phyloP scores from a whole-genome alignment of 1,140 invertebrate genomes.

The Sarcophaga peregrina region DNA sequence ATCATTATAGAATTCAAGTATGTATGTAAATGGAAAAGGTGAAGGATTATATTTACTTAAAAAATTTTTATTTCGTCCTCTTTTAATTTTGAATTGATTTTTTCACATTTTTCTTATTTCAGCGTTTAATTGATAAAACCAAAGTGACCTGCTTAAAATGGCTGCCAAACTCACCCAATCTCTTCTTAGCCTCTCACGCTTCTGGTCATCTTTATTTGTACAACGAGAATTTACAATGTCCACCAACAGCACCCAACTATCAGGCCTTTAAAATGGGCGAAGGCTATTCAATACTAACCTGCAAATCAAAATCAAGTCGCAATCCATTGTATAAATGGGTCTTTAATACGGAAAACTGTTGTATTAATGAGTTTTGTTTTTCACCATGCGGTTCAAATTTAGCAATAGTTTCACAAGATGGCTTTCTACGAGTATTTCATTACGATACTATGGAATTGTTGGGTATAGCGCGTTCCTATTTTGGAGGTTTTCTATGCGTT shows the following conservation, averaged over 20 bases:
- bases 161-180: slow-evolving; percentile 92
- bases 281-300: slow-evolving; percentile 92
- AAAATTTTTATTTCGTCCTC: too few species aligned
- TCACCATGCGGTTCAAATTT: slow-evolving; percentile 93
- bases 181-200: slow-evolving; percentile 93
- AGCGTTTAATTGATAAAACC: slow-evolving; percentile 97
- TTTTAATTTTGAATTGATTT: neutral
- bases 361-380: slow-evolving; percentile 97
- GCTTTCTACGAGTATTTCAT: slow-evolving; percentile 95
- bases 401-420: slow-evolving; percentile 95
- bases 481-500: slow-evolving; percentile 95
- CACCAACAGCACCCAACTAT: slow-evolving; percentile 85
- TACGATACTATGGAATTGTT: slow-evolving; percentile 97
- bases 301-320: slow-evolving; percentile 94
- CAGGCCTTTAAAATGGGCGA: slow-evolving; percentile 96
- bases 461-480: slow-evolving; percentile 92
- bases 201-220: slow-evolving; percentile 98
- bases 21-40: too few species aligned
- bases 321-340: slow-evolving; percentile 94
- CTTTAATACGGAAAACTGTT: slow-evolving; percentile 80
- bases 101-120: slow-evolving; percentile 9
- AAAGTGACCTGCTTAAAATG: slow-evolving; percentile 98
- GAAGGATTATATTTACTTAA: too few species aligned
- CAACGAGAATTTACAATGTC: slow-evolving; percentile 93
- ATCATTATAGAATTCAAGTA: too few species aligned